Percentiles rank a stretch among this genome's conserved stretches.
Conservation (phyloP, 2,113 vertebrate species). For the Vulpes vulpes region DNA sequence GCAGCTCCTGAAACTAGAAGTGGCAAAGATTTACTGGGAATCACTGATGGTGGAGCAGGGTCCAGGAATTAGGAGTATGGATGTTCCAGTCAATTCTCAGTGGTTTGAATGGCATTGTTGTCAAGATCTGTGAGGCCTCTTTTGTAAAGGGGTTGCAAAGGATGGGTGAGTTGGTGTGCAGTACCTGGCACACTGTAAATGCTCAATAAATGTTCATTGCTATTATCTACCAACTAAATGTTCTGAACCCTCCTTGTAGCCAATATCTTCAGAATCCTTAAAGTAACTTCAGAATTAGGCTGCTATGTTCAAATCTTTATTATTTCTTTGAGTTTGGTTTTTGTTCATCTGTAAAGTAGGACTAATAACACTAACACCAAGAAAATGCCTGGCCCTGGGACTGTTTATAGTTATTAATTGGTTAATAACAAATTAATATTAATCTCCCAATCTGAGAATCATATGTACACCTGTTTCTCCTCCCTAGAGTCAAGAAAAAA, state of each 20-base stretch:
- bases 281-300: not conserved
- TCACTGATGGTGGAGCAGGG: not conserved
- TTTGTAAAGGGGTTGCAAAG: not conserved
- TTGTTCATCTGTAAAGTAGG: not conserved
- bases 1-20: not conserved
- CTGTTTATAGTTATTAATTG: not conserved
- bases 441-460: not conserved
- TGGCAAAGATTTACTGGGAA: not conserved
- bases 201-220: not conserved
- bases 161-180: not conserved
- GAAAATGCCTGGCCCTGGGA: not conserved
- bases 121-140: not conserved
- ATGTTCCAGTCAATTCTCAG: not conserved
- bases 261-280: not conserved
- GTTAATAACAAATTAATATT: not conserved
- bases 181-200: not conserved
- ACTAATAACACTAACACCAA: not conserved
- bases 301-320: not conserved
- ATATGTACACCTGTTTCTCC: not conserved
- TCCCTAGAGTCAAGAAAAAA: constrained; percentile 14
- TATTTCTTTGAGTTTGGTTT: not conserved
- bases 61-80: not conserved
- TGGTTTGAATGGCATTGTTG: not conserved
- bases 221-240: not conserved
- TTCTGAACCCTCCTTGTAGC: not conserved